Conservation (phyloP, 1,140 invertebrate species). For the Ceratitis capitata region DNA sequence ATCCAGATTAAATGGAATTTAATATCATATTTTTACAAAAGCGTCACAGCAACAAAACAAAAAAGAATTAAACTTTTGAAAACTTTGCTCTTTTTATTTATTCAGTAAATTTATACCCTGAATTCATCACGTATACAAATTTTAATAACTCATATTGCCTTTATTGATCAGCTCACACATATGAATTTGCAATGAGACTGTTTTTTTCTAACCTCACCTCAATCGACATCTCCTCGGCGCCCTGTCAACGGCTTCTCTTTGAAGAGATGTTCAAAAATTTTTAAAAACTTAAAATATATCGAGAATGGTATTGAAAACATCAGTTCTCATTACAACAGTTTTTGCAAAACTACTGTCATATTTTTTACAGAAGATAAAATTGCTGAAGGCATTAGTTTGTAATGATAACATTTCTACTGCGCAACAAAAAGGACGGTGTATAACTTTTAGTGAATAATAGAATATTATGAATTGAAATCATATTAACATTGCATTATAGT, state of each 20-base stretch:
- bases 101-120: not conserved
- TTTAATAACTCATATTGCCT: too few species aligned
- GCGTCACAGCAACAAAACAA: not conserved
- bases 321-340: too few species aligned
- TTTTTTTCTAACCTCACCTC: too few species aligned
- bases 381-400: not conserved
- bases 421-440: not conserved
- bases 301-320: too few species aligned
- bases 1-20: conserved; percentile 39
- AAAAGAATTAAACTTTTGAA: not conserved
- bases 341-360: too few species aligned
- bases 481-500: not conserved
- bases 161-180: too few species aligned
- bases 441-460: not conserved
- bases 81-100: not conserved
- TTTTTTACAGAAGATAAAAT: not conserved
- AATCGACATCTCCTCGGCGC: too few species aligned
- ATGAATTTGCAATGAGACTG: too few species aligned
- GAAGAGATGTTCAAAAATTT: too few species aligned
- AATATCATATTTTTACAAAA: conserved; percentile 26
- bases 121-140: not conserved
- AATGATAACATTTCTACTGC: too few species aligned
- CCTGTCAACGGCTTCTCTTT: too few species aligned
- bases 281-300: too few species aligned
- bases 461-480: not conserved